Conservation (phyloP, 2,888 invertebrate genomes). For the Xestia sexstrigata region DNA sequence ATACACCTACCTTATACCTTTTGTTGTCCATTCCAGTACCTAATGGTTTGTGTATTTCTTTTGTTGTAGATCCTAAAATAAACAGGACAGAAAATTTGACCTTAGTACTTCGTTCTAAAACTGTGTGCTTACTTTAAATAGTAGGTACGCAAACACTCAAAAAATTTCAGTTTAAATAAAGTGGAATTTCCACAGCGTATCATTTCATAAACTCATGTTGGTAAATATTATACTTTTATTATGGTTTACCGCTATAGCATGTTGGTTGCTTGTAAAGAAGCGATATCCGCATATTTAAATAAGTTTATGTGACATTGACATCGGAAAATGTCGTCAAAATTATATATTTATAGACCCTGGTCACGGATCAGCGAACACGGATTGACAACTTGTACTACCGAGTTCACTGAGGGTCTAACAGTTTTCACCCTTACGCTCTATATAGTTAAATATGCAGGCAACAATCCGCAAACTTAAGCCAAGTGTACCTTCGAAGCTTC, state of each 20-base stretch:
- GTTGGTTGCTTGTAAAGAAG: constrained; percentile 30
- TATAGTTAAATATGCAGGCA: constrained; percentile 33
- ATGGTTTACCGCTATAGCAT: constrained; percentile 35
- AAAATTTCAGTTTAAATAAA: constrained; percentile 7
- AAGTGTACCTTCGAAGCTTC: not conserved
- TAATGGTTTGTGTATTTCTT: too few relatives aligned
- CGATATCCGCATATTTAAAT: constrained; percentile 21
- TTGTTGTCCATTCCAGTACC: too few relatives aligned
- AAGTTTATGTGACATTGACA: constrained; percentile 28
- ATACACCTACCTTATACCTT: too few relatives aligned
- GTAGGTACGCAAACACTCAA: constrained; percentile 22
- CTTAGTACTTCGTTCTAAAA: not conserved
- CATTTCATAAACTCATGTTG: constrained; percentile 29
- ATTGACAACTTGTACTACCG: constrained; percentile 19
- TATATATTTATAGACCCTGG: constrained; percentile 28
- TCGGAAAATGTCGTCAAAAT: constrained; percentile 27
- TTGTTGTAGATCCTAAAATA: too few relatives aligned
- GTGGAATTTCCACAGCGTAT: not conserved
- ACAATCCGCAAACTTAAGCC: not conserved
- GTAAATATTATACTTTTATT: constrained; percentile 38
- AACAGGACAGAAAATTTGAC: not conserved
- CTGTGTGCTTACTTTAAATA: constrained; percentile 9
- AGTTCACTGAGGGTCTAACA: too few relatives aligned
- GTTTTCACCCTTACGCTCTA: too few relatives aligned
- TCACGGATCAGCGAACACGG: constrained; percentile 31